A percentile compares a stretch with the other conserved stretches of the same genome.
Evolutionary conservation across 2,888 invertebrate species (phyloP).

Genomic region (Apamea epomidion): DNA sequence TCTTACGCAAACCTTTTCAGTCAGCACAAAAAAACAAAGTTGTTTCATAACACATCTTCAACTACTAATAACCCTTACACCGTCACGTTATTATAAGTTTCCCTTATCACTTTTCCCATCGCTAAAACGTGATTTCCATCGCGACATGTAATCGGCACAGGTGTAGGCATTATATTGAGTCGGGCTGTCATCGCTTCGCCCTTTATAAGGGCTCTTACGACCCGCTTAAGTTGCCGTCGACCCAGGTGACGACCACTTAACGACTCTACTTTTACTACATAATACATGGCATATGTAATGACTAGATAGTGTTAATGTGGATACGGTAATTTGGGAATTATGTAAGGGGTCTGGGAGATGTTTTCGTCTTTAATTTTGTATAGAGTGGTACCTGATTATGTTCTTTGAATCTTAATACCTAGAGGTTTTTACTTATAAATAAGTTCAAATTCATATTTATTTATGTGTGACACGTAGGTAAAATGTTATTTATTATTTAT

Average conservation of each 20-base stretch:
- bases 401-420: not conserved
- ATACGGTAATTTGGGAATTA: constrained; percentile 36
- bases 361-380: not conserved
- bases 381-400: not conserved
- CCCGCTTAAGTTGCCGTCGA: constrained; percentile 70
- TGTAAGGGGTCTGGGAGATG: not conserved
- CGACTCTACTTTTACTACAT: constrained; percentile 66
- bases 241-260: constrained; percentile 77
- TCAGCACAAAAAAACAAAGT: constrained; percentile 23
- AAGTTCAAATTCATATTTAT: not conserved
- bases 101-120: constrained; percentile 50
- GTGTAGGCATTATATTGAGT: constrained; percentile 69
- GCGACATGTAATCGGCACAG: constrained; percentile 65
- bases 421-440: not conserved
- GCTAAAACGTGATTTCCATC: constrained; percentile 59
- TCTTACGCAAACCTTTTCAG: constrained; percentile 10
- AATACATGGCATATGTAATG: constrained; percentile 64
- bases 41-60: constrained; percentile 36
- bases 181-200: constrained; percentile 74
- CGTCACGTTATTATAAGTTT: constrained; percentile 41
- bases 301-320: constrained; percentile 49
- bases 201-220: constrained; percentile 76
- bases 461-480: not conserved
- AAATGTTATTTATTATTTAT: no score
- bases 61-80: constrained; percentile 43